Evolutionary conservation across 2,888 invertebrate genomes (phyloP), one percentile per base, ranked within the genome.

Genomic region (Lasioglossum oenotherae): DNA sequence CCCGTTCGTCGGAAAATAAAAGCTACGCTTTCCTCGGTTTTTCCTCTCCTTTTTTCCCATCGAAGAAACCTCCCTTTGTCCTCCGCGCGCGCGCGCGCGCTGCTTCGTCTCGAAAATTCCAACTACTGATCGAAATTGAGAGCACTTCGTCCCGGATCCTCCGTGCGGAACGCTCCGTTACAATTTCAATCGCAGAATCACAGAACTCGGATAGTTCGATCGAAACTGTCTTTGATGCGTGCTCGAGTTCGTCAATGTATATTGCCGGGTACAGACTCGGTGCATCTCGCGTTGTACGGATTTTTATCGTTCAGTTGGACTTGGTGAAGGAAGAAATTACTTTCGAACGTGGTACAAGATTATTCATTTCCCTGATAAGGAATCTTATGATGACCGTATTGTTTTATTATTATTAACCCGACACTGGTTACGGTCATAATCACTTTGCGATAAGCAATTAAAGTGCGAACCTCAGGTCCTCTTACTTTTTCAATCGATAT

Each of bases 1-100:
- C 46, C 64, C 67, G 78, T 74, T 84, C 80, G 78, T 64, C 73
- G 67, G 80, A 74, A 81, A 86, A 80, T 82, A 84, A 87, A 88
- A 74, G 57, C 67, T 81, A 67, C 74, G 74, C 38, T 67, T 27
- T 49, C 19, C 31, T n/a, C 35, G 41, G 16, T 44, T 35, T 38
- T 49, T 23, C n/a, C 31, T n/a, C 69, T 73, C 57, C 16, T 19
- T 14, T 19, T 19, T n/a, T 27, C 53, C 6, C 23, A 31, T 27
- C 57, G 27, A 16, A 23, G 19, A 2, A 38, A 69, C 35, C 46
- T 53, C 49, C 31, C 60, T 76, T 53, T 69, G 69, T 27, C 38
- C 38, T 19, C 35, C 5, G 49, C 4, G 19, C 31, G 31, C 4
- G 19, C 6, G 23, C 69, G 31, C 4, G 19, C 6, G 23, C 69